A percentile compares a stretch with the other conserved stretches of the same genome.
Conservation (phyloP, 2,797 vertebrate species). For the Spinus pinus region DNA sequence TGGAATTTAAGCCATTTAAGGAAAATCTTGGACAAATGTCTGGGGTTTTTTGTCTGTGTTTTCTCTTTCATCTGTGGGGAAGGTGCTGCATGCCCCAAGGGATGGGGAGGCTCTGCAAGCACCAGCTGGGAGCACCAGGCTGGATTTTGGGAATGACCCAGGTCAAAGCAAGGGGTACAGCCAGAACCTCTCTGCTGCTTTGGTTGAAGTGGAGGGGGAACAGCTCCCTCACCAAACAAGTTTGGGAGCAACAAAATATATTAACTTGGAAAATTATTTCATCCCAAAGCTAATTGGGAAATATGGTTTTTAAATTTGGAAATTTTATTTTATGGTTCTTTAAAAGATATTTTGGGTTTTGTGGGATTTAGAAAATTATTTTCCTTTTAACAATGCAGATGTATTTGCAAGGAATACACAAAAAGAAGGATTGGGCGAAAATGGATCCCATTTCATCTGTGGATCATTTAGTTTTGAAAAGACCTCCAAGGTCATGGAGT, state of each 20-base stretch:
- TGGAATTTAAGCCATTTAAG: neutral
- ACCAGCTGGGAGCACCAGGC: neutral
- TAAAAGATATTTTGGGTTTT: neutral
- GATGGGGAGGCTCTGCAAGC: neutral
- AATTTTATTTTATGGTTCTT: neutral
- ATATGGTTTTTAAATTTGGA: fast-evolving
- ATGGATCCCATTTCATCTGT: no score
- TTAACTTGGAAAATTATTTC: neutral
- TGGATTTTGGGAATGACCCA: neutral
- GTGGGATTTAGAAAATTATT: fast-evolving
- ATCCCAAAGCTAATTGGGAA: neutral
- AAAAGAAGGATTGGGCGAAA: neutral
- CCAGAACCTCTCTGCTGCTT: neutral
- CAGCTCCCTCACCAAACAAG: neutral
- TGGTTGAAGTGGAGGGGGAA: fast-evolving
- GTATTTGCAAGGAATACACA: neutral
- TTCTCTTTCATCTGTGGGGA: neutral
- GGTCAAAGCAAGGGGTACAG: neutral
- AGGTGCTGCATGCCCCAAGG: neutral
- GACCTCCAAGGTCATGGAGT: neutral
- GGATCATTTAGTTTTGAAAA: neutral
- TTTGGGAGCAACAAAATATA: neutral
- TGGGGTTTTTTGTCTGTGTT: neutral
- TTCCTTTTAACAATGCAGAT: neutral
- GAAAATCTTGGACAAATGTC: neutral